These are phyloP conservation scores for Lepus americanus DNA, from an alignment of 2,113 vertebrate genomes.

Conservation along the genomic window DNA sequence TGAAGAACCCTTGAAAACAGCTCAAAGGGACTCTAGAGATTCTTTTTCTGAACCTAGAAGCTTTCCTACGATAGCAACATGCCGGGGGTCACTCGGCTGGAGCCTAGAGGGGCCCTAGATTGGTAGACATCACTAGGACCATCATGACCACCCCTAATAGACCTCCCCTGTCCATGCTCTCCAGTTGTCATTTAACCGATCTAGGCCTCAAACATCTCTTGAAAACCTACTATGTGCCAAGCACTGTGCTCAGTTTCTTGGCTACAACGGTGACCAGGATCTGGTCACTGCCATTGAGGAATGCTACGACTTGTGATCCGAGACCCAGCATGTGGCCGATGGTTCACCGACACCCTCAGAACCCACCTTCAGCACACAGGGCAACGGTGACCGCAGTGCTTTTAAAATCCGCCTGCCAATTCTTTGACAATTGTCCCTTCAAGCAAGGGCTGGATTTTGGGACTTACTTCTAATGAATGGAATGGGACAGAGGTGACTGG, in stretches of 20 bases:
- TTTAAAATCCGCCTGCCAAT: neutral
- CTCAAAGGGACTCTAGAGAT: neutral
- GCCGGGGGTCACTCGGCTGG: too few species aligned
- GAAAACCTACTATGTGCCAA: neutral
- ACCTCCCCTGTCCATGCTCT: neutral
- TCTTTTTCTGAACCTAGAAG: neutral
- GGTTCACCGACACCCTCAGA: accelerated
- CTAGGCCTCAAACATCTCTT: neutral
- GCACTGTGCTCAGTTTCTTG: neutral
- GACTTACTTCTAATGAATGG: neutral
- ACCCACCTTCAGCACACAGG: neutral
- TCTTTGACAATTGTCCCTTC: neutral
- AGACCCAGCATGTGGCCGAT: too few species aligned
- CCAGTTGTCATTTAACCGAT: neutral
- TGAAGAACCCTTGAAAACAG: neutral
- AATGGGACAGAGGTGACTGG: neutral
- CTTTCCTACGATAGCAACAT: neutral
- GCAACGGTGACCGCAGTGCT: neutral
- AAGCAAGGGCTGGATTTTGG: neutral
- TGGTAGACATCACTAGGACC: neutral
- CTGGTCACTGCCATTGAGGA: neutral
- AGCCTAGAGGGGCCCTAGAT: neutral
- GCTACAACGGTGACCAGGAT: neutral
- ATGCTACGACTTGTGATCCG: neutral
- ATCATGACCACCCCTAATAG: neutral